Evolutionary conservation across 2,888 invertebrate species (phyloP), one percentile per base, ranked within the genome.

Genomic region (Sminthurinus aureus): DNA sequence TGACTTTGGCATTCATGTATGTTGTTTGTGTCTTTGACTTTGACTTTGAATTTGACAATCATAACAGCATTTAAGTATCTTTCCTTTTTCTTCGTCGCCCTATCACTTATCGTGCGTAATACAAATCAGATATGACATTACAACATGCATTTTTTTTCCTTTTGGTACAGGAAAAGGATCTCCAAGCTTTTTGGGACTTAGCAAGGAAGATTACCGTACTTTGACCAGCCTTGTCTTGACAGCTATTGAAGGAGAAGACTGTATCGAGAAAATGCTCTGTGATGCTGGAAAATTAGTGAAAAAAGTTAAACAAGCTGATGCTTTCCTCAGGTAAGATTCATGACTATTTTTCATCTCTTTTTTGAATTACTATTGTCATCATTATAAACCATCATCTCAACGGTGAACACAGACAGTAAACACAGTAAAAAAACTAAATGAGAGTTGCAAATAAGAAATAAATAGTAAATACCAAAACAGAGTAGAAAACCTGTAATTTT

Each of bases 291-390:
- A 88, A 87, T 84, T 89, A 83, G 88, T 88, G 22, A 89, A 89
- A 86, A 88, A 87, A 85, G 87, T 89, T 13, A 89, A 89, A 85
- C 88, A 88, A 85, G 89, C 89, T 82, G 89, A 89, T 82, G 86
- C 88, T 64, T 89, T 87, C 84, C 86, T 89, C 82, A 88, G 87
- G 89, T 89, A 83, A 66, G 24, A 22, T 66, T 26, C 22, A 13
- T 83, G 18, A 58, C 58, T 6, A 15, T 58, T 58, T 11, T 2
- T 58, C n/a, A n/a, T n/a, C n/a, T n/a, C n/a, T n/a, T n/a, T n/a
- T n/a, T n/a, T n/a, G n/a, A n/a, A n/a, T n/a, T n/a, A n/a, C n/a
- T n/a, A n/a, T n/a, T n/a, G n/a, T n/a, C n/a, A n/a, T n/a, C n/a
- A 58, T 18, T 58, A 58, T 18, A 58, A 15, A 58, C 58, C 1